Percentiles rank a stretch among this genome's conserved stretches.
These are phyloP conservation scores for Formica exsecta DNA, from an alignment of 1,140 invertebrate species.

Conservation along the genomic window DNA sequence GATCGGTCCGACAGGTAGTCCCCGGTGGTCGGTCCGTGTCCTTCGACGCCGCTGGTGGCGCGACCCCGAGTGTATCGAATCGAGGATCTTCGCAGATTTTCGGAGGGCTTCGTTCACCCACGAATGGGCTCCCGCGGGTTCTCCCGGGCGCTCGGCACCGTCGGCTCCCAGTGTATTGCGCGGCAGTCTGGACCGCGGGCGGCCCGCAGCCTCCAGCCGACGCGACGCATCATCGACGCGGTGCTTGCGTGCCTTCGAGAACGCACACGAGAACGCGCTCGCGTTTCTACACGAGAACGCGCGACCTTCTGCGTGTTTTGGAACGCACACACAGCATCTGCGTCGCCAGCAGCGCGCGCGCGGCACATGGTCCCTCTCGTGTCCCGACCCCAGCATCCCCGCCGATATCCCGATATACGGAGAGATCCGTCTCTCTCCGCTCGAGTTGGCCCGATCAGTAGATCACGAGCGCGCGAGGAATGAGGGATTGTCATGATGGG, in stretches of 20 bases:
- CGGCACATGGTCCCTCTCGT: conserved; percentile 48
- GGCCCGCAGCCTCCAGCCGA: conserved; percentile 56
- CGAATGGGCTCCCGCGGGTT: conserved; percentile 69
- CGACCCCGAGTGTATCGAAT: conserved; percentile 79
- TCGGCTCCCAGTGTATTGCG: conserved; percentile 71
- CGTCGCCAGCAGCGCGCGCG: conserved; percentile 7
- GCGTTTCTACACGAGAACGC: background rate
- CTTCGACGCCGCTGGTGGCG: conserved; percentile 65
- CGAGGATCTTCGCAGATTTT: conserved; percentile 84
- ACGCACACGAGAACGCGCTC: conserved; percentile 22
- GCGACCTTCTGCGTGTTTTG: conserved; percentile 35
- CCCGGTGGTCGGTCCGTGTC: conserved; percentile 59
- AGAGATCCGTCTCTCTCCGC: conserved; percentile 9
- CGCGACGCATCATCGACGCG: conserved; percentile 64
- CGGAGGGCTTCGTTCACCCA: conserved; percentile 79
- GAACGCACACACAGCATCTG: conserved; percentile 47
- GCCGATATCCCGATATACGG: conserved; percentile 2
- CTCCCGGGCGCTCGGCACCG: conserved; percentile 72
- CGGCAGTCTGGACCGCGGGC: conserved; percentile 75
- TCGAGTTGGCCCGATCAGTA: conserved; percentile 46
- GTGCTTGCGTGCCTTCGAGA: conserved; percentile 65
- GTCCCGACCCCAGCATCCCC: conserved; percentile 27
- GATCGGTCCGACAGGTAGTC: conserved; percentile 56
- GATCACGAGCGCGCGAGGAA: conserved; percentile 11
- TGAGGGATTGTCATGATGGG: conserved; percentile 17